phyloP scores from a whole-genome alignment of 2,888 invertebrate species.

The Cremastinae sp. region DNA sequence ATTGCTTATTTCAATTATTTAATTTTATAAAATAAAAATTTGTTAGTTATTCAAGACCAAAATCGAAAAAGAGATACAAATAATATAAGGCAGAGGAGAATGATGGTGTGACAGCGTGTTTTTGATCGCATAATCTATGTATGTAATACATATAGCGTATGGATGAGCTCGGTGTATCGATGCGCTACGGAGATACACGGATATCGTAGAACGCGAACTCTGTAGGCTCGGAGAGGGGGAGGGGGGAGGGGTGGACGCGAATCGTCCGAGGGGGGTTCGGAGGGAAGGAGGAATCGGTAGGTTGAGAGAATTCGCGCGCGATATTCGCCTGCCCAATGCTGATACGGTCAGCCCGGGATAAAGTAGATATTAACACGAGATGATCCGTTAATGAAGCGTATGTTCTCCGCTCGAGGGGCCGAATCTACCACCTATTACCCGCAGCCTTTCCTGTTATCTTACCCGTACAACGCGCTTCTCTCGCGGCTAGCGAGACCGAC shows the following conservation, averaged over 20 bases:
- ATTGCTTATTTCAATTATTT: too few species aligned
- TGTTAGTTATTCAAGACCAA: too few species aligned
- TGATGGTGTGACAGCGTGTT: too few species aligned
- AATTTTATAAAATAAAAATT: too few species aligned
- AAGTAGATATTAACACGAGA: conserved; percentile 81
- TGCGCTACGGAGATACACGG: conserved; percentile 69
- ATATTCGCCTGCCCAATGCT: conserved; percentile 78
- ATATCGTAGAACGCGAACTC: conserved; percentile 54
- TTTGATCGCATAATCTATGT: too few species aligned
- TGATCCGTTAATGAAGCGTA: conserved; percentile 81
- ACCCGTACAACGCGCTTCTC: conserved; percentile 76
- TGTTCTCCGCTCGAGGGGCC: conserved; percentile 72
- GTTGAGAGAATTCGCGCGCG: conserved; percentile 60
- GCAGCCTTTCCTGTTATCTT: conserved; percentile 79
- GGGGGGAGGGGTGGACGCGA: conserved; percentile 2
- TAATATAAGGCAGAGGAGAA: too few species aligned
- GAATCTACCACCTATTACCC: conserved; percentile 77
- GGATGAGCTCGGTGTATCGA: conserved; percentile 69
- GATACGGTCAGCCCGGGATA: conserved; percentile 80
- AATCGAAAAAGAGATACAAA: too few species aligned
- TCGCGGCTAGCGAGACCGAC: conserved; percentile 58
- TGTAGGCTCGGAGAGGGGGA: conserved; percentile 39
- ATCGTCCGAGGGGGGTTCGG: conserved; percentile 14
- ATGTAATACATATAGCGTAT: conserved; percentile 43
- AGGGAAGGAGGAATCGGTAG: conserved; percentile 45